phyloP scores from a whole-genome alignment of 2,113 vertebrate genomes.

The Acanthisitta chloris region DNA sequence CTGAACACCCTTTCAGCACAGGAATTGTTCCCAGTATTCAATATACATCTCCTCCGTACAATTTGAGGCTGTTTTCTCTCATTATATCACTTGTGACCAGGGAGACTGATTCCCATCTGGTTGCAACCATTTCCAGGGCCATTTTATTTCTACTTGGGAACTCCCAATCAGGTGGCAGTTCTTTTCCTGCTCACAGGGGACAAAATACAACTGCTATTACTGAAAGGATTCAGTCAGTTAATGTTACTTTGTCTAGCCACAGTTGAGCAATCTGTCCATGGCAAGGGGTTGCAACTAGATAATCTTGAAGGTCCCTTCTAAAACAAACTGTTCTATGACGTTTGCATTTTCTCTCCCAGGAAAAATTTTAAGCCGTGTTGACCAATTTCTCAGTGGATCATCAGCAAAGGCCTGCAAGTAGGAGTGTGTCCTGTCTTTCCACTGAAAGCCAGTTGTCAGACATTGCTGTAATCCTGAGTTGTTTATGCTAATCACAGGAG shows the following conservation, averaged over 20 bases:
- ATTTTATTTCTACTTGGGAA: fast-evolving
- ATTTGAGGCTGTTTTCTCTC: background rate
- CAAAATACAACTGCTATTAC: background rate
- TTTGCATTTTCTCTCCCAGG: background rate
- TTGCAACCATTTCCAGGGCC: fast-evolving
- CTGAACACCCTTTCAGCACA: background rate
- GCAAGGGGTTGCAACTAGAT: fast-evolving
- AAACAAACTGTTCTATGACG: background rate
- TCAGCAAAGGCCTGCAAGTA: background rate
- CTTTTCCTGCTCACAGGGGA: background rate
- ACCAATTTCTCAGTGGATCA: background rate
- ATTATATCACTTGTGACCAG: too few species aligned
- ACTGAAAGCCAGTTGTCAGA: background rate
- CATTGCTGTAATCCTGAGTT: background rate
- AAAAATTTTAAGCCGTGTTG: fast-evolving
- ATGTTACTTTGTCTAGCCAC: background rate
- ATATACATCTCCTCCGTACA: background rate
- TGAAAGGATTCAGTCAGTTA: background rate
- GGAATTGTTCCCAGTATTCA: background rate
- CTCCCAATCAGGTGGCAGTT: background rate
- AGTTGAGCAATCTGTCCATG: background rate
- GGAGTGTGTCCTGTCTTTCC: fast-evolving
- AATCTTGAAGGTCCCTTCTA: background rate
- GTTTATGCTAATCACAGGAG: background rate
- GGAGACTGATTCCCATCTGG: fast-evolving